phyloP scores from a whole-genome alignment of 1,140 invertebrate species.

The Thaumatotibia leucotreta region DNA sequence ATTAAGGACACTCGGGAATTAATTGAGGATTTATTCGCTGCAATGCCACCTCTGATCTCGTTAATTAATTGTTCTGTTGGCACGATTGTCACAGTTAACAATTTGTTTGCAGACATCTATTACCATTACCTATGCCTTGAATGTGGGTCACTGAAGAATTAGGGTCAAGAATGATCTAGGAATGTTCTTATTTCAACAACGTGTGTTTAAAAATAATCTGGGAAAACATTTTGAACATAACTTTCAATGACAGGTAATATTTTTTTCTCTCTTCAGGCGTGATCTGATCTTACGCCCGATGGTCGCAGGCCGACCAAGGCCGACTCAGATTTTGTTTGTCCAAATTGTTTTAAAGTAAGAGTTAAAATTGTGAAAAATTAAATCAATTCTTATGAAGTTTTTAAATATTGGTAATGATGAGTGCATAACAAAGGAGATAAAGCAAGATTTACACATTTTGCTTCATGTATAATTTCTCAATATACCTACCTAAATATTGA shows the following conservation, averaged over 20 bases:
- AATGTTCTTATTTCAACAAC: too few species aligned
- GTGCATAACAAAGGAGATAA: not conserved
- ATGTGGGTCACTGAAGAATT: not conserved
- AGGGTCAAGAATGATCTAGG: not conserved
- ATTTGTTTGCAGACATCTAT: not conserved
- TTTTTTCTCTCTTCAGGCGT: too few species aligned
- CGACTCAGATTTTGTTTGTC: too few species aligned
- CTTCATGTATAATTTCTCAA: too few species aligned
- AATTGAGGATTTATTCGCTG: slow-evolving; percentile 10
- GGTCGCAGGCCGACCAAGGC: too few species aligned
- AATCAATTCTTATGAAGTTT: not conserved
- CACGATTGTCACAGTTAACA: not conserved
- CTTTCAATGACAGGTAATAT: too few species aligned
- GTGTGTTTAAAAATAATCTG: too few species aligned
- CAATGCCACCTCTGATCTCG: not conserved
- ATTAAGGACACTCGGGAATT: not conserved
- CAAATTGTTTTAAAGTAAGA: too few species aligned
- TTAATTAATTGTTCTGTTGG: not conserved
- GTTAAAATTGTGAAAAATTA: too few species aligned
- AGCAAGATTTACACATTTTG: not conserved
- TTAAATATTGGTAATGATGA: not conserved
- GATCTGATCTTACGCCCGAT: too few species aligned
- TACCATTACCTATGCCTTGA: not conserved
- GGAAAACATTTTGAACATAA: too few species aligned
- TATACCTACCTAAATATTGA: too few species aligned